Percentiles rank a stretch among this genome's conserved stretches.
phyloP scores from a whole-genome alignment of 2,888 invertebrate species.

The Branchipolynoe longqiensis region DNA sequence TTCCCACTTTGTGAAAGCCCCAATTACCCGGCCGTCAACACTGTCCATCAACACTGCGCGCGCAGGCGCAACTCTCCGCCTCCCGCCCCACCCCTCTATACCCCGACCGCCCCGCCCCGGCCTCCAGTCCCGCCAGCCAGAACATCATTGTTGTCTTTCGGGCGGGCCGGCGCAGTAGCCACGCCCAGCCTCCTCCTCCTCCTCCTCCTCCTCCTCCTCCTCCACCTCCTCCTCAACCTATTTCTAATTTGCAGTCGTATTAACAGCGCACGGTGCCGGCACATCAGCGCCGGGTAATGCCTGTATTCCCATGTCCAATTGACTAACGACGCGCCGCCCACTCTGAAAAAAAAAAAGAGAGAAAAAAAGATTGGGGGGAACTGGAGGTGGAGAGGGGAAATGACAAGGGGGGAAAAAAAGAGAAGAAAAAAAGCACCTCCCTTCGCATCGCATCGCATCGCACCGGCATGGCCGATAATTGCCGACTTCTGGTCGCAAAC shows the following conservation, averaged over 20 bases:
- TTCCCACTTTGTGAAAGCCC: slow-evolving; percentile 45
- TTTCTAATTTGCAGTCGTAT: slow-evolving; percentile 52
- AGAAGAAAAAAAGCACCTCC: neutral
- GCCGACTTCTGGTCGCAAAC: slow-evolving; percentile 46
- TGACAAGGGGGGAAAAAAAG: neutral
- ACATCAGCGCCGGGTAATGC: slow-evolving; percentile 43
- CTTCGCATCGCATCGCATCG: no score
- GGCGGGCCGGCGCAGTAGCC: no score
- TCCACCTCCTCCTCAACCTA: slow-evolving; percentile 33
- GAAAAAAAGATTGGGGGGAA: neutral
- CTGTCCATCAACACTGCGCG: slow-evolving; percentile 29
- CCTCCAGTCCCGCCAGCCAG: neutral
- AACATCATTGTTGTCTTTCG: neutral
- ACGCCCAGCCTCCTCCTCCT: no score
- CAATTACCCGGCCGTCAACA: slow-evolving; percentile 43
- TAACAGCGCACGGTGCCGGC: slow-evolving; percentile 6
- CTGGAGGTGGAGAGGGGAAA: neutral
- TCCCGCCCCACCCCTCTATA: no score
- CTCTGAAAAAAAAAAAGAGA: no score
- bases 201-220: neutral
- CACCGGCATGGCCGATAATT: slow-evolving; percentile 36
- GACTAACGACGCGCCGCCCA: slow-evolving; percentile 19
- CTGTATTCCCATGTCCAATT: slow-evolving; percentile 56
- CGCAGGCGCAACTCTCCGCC: no score
- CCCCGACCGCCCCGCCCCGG: no score